A percentile compares a stretch with the other conserved stretches of the same genome.
These are phyloP conservation scores for Anguilla megastoma DNA, from an alignment of 2,797 vertebrate species.

Conservation along the genomic window DNA sequence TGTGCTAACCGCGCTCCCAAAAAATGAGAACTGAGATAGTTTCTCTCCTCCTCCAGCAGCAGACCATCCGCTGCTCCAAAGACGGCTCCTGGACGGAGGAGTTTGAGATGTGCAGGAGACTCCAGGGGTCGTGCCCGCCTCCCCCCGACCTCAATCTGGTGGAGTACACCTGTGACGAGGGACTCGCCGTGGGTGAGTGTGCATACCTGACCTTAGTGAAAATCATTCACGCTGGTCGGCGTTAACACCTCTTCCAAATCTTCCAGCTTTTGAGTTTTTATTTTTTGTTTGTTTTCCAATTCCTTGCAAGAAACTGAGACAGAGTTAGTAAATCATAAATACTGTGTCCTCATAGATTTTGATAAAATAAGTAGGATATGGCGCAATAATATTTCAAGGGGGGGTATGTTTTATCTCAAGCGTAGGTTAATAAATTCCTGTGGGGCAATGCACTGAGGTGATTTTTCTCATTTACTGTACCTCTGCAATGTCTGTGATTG, in stretches of 20 bases:
- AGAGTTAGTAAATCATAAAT: background rate
- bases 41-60: slow-evolving; percentile 62
- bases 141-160: slow-evolving; percentile 78
- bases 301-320: background rate
- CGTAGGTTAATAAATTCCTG: background rate
- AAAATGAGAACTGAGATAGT: background rate
- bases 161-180: slow-evolving; percentile 87
- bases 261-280: background rate
- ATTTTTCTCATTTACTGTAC: background rate
- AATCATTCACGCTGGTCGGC: background rate
- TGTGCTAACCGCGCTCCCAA: background rate
- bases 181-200: slow-evolving; percentile 82
- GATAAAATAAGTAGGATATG: background rate
- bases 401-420: background rate
- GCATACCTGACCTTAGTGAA: background rate
- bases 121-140: slow-evolving; percentile 77
- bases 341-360: background rate
- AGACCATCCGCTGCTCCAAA: slow-evolving; percentile 83
- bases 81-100: slow-evolving; percentile 86
- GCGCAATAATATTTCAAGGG: background rate
- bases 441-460: background rate
- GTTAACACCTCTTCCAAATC: background rate
- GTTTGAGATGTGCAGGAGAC: slow-evolving; percentile 82
- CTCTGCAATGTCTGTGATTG: background rate
- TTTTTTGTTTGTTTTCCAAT: background rate